Evolutionary conservation across 1,140 invertebrate species (phyloP).

Genomic region (Orius insidiosus): DNA sequence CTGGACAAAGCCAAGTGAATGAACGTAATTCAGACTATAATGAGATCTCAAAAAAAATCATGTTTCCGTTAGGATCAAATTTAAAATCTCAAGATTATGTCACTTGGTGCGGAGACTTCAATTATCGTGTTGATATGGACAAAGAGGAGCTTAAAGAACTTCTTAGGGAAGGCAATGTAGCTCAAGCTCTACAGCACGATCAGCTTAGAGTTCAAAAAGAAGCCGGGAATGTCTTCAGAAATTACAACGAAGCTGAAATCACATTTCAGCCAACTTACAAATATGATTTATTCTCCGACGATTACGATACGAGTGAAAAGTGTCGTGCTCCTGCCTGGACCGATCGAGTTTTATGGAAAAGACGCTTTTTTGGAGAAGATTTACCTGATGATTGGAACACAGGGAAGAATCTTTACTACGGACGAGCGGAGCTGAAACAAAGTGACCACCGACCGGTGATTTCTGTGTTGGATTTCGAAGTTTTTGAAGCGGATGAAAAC

Average conservation of each 20-base stretch:
- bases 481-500: slow-evolving; percentile 54
- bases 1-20: slow-evolving; percentile 24
- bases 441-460: slow-evolving; percentile 95
- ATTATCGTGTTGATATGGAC: slow-evolving; percentile 92
- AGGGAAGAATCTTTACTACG: slow-evolving; percentile 76
- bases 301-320: slow-evolving; percentile 99
- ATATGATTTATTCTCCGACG: slow-evolving; percentile 96
- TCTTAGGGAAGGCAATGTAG: slow-evolving; percentile 59
- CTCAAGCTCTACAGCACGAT: slow-evolving; percentile 66
- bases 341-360: slow-evolving; percentile 83
- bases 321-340: slow-evolving; percentile 94
- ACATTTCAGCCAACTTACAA: slow-evolving; percentile 96
- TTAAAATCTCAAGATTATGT: slow-evolving; percentile 93
- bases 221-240: slow-evolving; percentile 78
- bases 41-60: slow-evolving; percentile 71
- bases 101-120: slow-evolving; percentile 99
- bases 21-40: slow-evolving; percentile 92
- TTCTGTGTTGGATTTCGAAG: slow-evolving; percentile 74
- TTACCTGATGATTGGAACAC: slow-evolving; percentile 42
- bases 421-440: slow-evolving; percentile 85
- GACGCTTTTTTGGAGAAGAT: slow-evolving; percentile 43
- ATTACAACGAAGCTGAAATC: slow-evolving; percentile 68
- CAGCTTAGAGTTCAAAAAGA: slow-evolving; percentile 71
- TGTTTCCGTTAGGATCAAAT: slow-evolving; percentile 33
- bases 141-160: slow-evolving; percentile 86